Base-by-base conservation (phyloP, 2,797 vertebrate species). In the Pseudomugil gertrudae region DNA sequence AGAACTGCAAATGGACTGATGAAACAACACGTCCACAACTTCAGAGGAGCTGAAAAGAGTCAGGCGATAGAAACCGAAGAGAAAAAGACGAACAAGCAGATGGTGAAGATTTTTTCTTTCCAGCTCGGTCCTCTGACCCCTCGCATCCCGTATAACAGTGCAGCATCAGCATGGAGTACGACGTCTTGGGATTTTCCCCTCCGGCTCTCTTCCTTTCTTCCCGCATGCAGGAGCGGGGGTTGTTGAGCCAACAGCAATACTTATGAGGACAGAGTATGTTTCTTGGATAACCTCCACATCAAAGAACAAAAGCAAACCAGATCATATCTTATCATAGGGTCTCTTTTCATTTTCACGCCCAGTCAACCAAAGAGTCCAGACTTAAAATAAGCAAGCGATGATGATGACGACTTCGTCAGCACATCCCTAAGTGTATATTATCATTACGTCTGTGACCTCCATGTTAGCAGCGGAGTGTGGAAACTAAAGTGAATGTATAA, bases 161-260 rank as follows among this genome's bases (percentile, higher is more conserved):
- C 90, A 75, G 74, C 79, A 84, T 91, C 90, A 91, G 89, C 89
- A 85, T 1, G 70, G 69, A 66, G 32, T 8, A 17, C 2, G 24
- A 43, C 72, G 40, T 66, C 82, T 72, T 74, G 85, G 90, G 90
- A 88, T 84, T 91, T 90, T 76, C 86, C 79, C 84, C 74, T 80
- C 78, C 68, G 63, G 45, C 73, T 74, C 70, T 56, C 23, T 78
- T 74, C 69, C 67, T 84, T 62, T 56, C 78, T 75, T 80, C 84
- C 84, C 63, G 43, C 72, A 80, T 72, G 58, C 61, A 53, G 21
- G 69, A 32, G 19, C 52, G 33, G 66, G 56, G 59, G 40, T 47
- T 3, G 21, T 45, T 35, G 17, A 32, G 87, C 91, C 89, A 92
- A 85, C 30, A 63, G 74, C 79, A 90, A 86, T 80, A 86, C 40